Conservation (phyloP, 2,888 invertebrate genomes). For the Trichacis sp. region DNA sequence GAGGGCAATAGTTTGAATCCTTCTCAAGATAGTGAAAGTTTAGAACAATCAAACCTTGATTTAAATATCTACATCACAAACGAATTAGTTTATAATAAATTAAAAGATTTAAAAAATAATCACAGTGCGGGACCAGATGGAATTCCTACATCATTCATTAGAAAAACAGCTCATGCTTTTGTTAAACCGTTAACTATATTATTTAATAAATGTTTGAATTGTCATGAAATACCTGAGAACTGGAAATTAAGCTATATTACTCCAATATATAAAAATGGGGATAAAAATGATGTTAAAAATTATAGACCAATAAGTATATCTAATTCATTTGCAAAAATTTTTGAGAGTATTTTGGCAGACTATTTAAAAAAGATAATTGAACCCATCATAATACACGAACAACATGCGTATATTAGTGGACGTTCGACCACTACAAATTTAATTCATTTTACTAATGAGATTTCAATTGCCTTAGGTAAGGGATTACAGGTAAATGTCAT, state of each 20-base stretch:
- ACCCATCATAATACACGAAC: slow-evolving; percentile 4
- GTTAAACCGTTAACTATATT: slow-evolving; percentile 1
- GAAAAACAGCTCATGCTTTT: background rate
- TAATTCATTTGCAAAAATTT: background rate
- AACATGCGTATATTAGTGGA: slow-evolving; percentile 10
- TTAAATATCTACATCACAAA: too few species aligned
- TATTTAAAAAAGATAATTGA: slow-evolving; percentile 3
- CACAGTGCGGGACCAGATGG: slow-evolving; percentile 3
- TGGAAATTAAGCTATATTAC: slow-evolving; percentile 17
- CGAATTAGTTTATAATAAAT: background rate
- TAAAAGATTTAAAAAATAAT: background rate
- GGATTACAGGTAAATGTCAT: background rate
- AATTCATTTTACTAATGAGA: background rate
- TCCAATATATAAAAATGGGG: slow-evolving; percentile 8
- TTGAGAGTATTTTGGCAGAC: slow-evolving; percentile 13
- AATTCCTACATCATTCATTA: slow-evolving; percentile 7
- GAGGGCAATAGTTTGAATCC: too few species aligned
- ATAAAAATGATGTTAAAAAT: slow-evolving; percentile 5
- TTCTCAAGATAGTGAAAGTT: too few species aligned
- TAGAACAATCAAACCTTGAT: too few species aligned
- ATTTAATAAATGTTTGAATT: background rate
- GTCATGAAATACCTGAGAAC: background rate
- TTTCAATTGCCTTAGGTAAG: background rate
- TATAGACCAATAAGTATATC: slow-evolving; percentile 19
- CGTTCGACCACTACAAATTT: slow-evolving; percentile 6